These are phyloP conservation scores for Sceloporus tristichus DNA, from an alignment of 2,113 vertebrate species.

Conservation along the genomic window DNA sequence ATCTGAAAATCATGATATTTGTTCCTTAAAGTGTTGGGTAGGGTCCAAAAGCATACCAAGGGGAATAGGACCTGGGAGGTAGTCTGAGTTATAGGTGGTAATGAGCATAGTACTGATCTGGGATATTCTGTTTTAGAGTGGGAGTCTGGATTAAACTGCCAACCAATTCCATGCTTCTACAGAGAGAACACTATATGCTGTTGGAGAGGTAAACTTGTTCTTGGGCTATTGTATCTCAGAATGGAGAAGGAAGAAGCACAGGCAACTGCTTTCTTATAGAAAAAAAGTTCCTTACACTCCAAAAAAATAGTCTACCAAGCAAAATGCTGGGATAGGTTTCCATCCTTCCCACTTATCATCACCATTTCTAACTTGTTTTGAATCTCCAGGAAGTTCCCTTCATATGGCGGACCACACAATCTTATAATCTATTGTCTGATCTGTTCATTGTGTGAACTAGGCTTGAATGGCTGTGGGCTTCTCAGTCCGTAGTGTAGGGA, in stretches of 20 bases:
- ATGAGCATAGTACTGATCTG: not conserved
- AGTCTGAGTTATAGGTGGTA: not conserved
- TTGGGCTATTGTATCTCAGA: not conserved
- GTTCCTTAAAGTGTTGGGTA: not conserved
- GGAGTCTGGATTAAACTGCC: not conserved
- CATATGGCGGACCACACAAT: not conserved
- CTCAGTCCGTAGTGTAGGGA: not conserved
- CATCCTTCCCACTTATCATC: no score
- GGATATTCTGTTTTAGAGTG: not conserved
- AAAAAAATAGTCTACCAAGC: not conserved
- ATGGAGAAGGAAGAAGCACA: no score
- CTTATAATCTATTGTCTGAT: not conserved
- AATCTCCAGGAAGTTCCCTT: not conserved
- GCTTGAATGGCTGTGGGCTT: not conserved
- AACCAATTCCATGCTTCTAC: not conserved
- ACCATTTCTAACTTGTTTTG: not conserved
- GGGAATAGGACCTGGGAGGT: not conserved
- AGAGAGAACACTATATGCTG: not conserved
- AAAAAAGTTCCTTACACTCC: not conserved
- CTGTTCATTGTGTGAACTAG: not conserved
- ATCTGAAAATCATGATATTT: not conserved
- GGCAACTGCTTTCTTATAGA: not conserved
- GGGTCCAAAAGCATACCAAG: not conserved
- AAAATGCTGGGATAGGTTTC: no score
- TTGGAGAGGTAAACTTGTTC: not conserved